Conservation (phyloP, 2,888 invertebrate genomes). For the Tipula helvola region DNA sequence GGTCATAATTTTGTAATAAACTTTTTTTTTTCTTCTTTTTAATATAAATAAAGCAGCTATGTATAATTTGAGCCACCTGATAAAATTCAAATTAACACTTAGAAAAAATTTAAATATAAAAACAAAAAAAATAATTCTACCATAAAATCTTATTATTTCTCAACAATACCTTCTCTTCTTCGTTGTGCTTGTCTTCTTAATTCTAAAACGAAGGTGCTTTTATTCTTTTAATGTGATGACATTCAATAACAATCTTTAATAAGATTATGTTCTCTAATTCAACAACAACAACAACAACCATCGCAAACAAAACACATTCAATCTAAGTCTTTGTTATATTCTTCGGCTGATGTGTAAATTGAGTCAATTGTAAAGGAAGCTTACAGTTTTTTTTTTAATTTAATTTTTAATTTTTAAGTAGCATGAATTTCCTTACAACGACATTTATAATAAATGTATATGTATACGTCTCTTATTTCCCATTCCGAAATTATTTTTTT, state of each 20-base stretch:
- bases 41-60: not conserved
- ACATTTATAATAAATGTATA: not conserved
- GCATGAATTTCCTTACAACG: not conserved
- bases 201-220: not conserved
- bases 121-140: not conserved
- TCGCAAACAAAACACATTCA: not conserved
- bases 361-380: not conserved
- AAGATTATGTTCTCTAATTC: not conserved
- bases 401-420: not conserved
- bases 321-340: not conserved
- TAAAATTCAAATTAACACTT: not conserved
- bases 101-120: not conserved
- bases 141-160: not conserved
- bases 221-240: not conserved
- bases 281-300: not conserved
- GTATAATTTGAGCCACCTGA: slow-evolving; percentile 4
- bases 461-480: not conserved
- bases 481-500: not conserved
- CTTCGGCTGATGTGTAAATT: not conserved
- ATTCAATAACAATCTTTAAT: slow-evolving; percentile 4
- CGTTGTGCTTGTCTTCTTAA: not conserved
- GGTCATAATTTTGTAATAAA: not conserved
- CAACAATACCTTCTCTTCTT: not conserved
- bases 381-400: not conserved
- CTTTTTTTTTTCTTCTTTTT: not conserved